A percentile compares a stretch with the other conserved stretches of the same genome.
phyloP scores from a whole-genome alignment of 2,797 vertebrate genomes.

The Enteromius radiatus region DNA sequence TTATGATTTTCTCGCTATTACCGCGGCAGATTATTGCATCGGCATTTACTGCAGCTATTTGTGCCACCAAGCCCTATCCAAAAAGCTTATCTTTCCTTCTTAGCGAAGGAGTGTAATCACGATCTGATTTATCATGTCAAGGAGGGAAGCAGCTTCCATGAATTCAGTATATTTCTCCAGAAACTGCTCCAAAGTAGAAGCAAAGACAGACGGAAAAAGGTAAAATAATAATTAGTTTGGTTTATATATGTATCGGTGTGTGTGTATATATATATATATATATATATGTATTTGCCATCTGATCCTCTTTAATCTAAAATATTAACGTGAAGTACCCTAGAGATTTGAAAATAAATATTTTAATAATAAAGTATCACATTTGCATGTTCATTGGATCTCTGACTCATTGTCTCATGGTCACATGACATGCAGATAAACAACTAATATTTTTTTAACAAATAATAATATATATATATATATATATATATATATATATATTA shows the following conservation, averaged over 20 bases:
- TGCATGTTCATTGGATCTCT: not conserved
- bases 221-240: not conserved
- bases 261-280: not conserved
- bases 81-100: slow-evolving; percentile 20
- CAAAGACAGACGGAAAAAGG: slow-evolving; percentile 6
- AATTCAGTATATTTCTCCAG: not conserved
- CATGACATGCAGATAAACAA: no score
- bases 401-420: not conserved
- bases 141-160: not conserved
- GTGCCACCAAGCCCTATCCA: not conserved
- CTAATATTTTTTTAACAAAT: no score
- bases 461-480: no score
- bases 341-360: not conserved
- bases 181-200: not conserved
- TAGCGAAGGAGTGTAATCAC: slow-evolving; percentile 26
- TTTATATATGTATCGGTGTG: not conserved
- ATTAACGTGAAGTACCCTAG: not conserved
- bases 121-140: slow-evolving; percentile 26
- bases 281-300: not conserved
- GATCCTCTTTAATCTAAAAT: not conserved
- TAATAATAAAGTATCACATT: not conserved
- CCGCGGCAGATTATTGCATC: slow-evolving; percentile 26
- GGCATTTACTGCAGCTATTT: slow-evolving; percentile 39
- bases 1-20: slow-evolving; percentile 44
- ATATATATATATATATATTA: no score